Conservation (phyloP, 2,113 vertebrate genomes). For the Petromus typicus region DNA sequence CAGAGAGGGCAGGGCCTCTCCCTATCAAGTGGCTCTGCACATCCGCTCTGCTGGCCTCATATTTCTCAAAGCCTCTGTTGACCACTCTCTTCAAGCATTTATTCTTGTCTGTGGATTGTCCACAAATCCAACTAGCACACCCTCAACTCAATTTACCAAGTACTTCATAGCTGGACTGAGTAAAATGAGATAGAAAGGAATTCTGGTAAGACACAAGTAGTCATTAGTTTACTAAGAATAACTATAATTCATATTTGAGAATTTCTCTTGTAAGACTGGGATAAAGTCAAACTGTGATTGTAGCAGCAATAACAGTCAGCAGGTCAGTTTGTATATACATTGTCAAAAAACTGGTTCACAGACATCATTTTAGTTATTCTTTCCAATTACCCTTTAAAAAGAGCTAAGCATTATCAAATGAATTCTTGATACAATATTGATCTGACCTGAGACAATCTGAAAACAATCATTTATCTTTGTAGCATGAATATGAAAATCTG, state of each 20-base stretch:
- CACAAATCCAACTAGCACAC: conserved; percentile 73
- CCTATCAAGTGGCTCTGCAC: not conserved
- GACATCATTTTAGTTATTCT: conserved; percentile 27
- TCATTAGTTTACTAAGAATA: conserved; percentile 47
- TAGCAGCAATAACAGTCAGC: not conserved
- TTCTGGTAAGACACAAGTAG: not conserved
- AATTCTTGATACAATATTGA: conserved; percentile 59
- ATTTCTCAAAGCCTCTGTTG: too few species aligned
- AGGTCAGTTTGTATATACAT: not conserved
- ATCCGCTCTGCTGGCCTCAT: not conserved
- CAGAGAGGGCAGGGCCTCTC: not conserved
- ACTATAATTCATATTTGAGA: conserved; percentile 24
- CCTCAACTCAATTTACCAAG: conserved; percentile 70
- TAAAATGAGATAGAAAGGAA: conserved; percentile 40
- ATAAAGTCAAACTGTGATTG: conserved; percentile 42
- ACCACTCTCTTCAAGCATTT: conserved; percentile 67
- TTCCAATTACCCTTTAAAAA: conserved; percentile 52
- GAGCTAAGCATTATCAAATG: conserved; percentile 53
- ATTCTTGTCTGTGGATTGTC: conserved; percentile 64
- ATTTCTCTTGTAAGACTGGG: not conserved
- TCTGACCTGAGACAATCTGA: conserved; percentile 58
- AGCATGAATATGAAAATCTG: conserved; percentile 34
- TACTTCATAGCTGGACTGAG: conserved; percentile 60
- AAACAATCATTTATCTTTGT: conserved; percentile 56
- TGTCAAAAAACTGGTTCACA: not conserved